Evolutionary conservation across 37 sponge, comb jelly and placozoan species (phyloP).

Genomic region (Dysidea cf. avara): DNA sequence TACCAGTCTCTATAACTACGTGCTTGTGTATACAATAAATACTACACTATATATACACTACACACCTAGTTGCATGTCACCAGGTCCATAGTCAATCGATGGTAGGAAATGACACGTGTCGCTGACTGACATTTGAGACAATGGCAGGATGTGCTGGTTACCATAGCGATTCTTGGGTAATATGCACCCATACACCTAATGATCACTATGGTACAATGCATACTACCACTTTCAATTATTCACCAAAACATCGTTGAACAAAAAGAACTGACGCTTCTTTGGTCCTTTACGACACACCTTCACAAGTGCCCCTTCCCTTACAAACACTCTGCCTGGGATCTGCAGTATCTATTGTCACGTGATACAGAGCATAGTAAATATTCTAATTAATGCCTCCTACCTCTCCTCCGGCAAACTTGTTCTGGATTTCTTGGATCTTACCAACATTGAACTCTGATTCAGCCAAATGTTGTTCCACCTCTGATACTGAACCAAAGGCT

Average conservation of each 20-base stretch:
- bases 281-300: slow-evolving; percentile 81
- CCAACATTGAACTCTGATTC: slow-evolving; percentile 75
- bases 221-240: slow-evolving; percentile 1
- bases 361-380: background rate
- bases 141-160: slow-evolving; percentile 65
- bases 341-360: slow-evolving; percentile 43
- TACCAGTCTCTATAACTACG: too few relatives aligned
- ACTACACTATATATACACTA: too few relatives aligned
- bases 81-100: slow-evolving; percentile 8
- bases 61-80: too few relatives aligned
- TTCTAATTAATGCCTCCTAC: slow-evolving; percentile 10
- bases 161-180: slow-evolving; percentile 52
- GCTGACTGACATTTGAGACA: slow-evolving; percentile 68
- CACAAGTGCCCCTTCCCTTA: slow-evolving; percentile 70
- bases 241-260: slow-evolving; percentile 83
- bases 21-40: too few relatives aligned
- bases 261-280: slow-evolving; percentile 79
- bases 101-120: slow-evolving; percentile 36
- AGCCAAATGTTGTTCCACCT: slow-evolving; percentile 71
- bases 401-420: slow-evolving; percentile 71
- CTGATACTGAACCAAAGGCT: too few relatives aligned
- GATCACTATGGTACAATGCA: background rate
- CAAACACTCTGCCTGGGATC: slow-evolving; percentile 69
- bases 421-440: slow-evolving; percentile 79
- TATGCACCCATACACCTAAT: slow-evolving; percentile 70